Conservation (phyloP, 2,113 vertebrate species). For the Halcyon malimbica region DNA sequence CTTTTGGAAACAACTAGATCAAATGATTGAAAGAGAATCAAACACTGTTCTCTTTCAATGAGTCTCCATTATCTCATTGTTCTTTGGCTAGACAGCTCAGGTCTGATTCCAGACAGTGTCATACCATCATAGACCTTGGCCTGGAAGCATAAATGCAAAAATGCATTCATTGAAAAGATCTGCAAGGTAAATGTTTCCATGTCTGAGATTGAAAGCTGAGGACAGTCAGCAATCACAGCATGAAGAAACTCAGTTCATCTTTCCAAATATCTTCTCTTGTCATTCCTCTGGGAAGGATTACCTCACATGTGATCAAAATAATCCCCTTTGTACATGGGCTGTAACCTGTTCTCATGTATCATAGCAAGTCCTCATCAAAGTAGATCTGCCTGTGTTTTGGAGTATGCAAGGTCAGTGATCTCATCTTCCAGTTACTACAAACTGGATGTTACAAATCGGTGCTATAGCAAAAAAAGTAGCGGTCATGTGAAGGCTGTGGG, state of each 20-base stretch:
- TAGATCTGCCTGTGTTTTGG: neutral
- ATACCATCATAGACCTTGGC: neutral
- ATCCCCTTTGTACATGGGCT: neutral
- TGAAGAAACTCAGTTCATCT: neutral
- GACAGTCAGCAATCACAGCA: neutral
- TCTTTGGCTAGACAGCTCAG: neutral
- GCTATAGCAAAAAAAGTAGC: neutral
- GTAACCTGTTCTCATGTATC: neutral
- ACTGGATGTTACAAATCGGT: neutral
- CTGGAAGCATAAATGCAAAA: neutral
- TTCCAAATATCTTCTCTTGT: neutral
- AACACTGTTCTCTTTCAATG: neutral
- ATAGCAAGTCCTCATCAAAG: neutral
- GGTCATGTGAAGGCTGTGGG: neutral
- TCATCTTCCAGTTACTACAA: neutral
- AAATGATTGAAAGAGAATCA: conserved; percentile 35
- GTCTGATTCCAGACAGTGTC: conserved; percentile 10
- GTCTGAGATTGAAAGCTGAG: neutral
- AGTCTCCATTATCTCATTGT: conserved; percentile 19
- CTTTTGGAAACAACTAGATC: conserved; percentile 24
- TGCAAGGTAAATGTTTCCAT: conserved; percentile 19
- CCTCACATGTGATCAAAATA: neutral
- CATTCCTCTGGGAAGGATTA: neutral
- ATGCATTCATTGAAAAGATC: neutral
- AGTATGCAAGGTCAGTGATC: neutral